These are phyloP conservation scores for Sinosuthora webbiana DNA, from an alignment of 2,113 vertebrate species.

Conservation along the genomic window DNA sequence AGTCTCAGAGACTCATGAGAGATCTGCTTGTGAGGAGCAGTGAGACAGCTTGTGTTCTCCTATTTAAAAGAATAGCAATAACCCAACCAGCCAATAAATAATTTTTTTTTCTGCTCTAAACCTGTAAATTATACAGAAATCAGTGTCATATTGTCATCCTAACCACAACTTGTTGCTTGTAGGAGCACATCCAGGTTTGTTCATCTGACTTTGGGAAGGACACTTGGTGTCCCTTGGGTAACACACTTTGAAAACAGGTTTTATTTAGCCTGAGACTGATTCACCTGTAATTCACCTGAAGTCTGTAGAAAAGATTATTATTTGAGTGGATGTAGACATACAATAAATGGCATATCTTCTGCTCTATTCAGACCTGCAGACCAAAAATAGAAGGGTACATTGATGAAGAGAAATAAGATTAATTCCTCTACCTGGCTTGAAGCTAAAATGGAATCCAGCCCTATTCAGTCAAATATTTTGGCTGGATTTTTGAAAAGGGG, in stretches of 20 bases:
- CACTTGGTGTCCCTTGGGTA: rapidly evolving
- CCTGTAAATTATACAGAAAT: neutral
- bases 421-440: neutral
- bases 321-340: neutral
- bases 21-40: neutral
- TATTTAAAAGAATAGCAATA: neutral
- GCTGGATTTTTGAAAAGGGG: neutral
- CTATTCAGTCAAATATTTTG: neutral
- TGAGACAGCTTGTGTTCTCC: neutral
- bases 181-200: neutral
- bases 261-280: neutral
- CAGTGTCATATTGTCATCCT: neutral
- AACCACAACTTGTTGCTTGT: neutral
- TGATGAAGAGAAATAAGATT: neutral
- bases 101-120: neutral
- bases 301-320: neutral
- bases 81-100: neutral
- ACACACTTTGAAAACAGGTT: neutral
- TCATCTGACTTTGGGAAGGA: neutral
- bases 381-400: neutral
- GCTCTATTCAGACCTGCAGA: neutral
- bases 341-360: neutral
- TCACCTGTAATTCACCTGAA: neutral
- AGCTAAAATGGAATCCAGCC: neutral
- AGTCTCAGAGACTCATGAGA: neutral